Conservation (phyloP, 2,797 vertebrate species). For the Pitangus sulphuratus region DNA sequence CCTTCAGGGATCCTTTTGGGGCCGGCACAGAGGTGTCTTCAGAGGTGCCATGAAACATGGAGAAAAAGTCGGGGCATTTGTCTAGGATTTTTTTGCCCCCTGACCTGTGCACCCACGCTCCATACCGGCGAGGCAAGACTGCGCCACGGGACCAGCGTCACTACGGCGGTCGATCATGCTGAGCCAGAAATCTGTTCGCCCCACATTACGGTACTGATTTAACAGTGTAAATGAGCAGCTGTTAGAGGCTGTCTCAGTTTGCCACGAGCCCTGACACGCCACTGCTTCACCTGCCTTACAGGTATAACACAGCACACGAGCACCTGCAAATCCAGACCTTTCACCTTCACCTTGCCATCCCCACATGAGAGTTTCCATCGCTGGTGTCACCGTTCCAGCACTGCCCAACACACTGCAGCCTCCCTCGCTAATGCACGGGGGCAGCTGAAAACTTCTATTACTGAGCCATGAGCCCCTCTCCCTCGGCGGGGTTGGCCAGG, state of each 20-base stretch:
- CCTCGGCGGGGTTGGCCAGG: background rate
- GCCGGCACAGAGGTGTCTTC: background rate
- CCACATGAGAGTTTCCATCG: accelerated
- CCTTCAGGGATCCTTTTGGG: background rate
- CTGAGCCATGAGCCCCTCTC: background rate
- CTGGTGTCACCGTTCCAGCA: accelerated
- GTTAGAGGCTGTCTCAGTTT: background rate
- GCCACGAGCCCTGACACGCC: background rate
- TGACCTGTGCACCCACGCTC: background rate
- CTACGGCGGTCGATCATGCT: background rate
- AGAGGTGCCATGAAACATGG: background rate
- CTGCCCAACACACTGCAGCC: background rate
- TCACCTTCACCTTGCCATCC: background rate
- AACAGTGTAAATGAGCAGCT: background rate
- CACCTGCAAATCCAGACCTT: background rate
- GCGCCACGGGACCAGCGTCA: background rate
- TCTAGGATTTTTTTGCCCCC: background rate
- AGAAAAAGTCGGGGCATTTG: background rate
- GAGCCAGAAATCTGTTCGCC: background rate
- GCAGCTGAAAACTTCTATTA: background rate
- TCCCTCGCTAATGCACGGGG: background rate
- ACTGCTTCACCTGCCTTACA: background rate
- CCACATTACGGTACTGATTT: background rate
- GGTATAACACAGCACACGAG: accelerated
- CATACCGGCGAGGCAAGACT: background rate